These are phyloP conservation scores for Bombus vancouverensis DNA, from an alignment of 1,140 invertebrate genomes.

Conservation along the genomic window DNA sequence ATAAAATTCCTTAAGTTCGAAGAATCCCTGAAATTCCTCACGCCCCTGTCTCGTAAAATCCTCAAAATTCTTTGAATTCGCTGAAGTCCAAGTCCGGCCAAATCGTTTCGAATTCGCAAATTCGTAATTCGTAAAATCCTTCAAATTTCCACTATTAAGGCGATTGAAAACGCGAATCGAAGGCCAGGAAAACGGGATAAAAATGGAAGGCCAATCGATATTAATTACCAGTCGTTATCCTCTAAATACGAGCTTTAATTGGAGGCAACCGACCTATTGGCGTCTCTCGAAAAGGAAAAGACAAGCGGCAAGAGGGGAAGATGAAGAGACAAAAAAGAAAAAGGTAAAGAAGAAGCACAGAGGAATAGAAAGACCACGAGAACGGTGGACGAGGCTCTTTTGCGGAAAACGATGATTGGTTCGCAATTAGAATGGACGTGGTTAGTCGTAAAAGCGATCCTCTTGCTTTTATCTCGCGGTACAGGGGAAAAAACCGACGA, in stretches of 20 bases:
- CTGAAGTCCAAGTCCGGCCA: too few species aligned
- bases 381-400: background rate
- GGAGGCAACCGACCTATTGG: slow-evolving; percentile 1
- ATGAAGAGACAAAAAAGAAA: background rate
- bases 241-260: slow-evolving; percentile 30
- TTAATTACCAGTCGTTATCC: slow-evolving; percentile 5
- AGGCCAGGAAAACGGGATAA: background rate
- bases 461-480: background rate
- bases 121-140: background rate
- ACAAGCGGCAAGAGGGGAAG: background rate
- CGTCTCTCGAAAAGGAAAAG: slow-evolving; percentile 11
- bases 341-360: background rate
- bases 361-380: background rate
- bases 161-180: background rate
- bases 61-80: background rate
- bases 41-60: too few species aligned
- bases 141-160: background rate
- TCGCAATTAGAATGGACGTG: slow-evolving; percentile 22
- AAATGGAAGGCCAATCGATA: background rate
- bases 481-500: background rate
- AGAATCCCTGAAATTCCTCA: background rate
- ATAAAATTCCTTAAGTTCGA: background rate
- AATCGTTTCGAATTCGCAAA: too few species aligned
- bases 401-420: slow-evolving; percentile 34
- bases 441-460: background rate